Percentiles rank a stretch among this genome's conserved stretches.
phyloP scores from a whole-genome alignment of 2,888 invertebrate species.

The Adela reaumurella region DNA sequence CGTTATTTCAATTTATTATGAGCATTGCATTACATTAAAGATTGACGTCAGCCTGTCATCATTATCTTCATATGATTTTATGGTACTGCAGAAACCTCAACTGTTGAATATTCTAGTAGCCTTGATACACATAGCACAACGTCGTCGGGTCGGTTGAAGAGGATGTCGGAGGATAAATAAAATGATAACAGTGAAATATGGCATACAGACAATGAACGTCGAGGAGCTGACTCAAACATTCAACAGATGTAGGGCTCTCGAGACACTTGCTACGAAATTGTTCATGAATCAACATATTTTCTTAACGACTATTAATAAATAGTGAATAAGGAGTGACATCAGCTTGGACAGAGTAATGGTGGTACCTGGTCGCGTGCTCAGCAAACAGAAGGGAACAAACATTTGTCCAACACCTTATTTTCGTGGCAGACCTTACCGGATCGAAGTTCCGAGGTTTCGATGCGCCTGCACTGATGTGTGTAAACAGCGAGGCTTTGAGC shows the following conservation, averaged over 20 bases:
- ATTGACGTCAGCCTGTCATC: no score
- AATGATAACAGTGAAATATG: no score
- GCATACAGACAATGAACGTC: no score
- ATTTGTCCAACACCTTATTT: background rate
- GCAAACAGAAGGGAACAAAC: background rate
- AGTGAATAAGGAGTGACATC: background rate
- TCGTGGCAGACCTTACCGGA: background rate
- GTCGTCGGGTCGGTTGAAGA: no score
- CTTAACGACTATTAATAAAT: background rate
- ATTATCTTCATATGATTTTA: no score
- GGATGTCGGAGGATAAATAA: no score
- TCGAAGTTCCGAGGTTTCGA: background rate
- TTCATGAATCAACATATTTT: background rate
- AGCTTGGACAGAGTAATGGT: background rate
- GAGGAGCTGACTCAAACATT: background rate
- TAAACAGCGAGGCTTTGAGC: background rate
- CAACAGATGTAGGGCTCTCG: background rate
- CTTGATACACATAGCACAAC: no score
- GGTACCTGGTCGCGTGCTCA: background rate
- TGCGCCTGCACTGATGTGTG: background rate
- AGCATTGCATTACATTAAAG: no score
- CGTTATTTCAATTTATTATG: no score
- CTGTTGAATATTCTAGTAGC: no score
- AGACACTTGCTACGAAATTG: background rate
- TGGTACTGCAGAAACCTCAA: no score